Conservation (phyloP, 37 sponge, comb jelly and placozoan species). For the Mnemiopsis leidyi region DNA sequence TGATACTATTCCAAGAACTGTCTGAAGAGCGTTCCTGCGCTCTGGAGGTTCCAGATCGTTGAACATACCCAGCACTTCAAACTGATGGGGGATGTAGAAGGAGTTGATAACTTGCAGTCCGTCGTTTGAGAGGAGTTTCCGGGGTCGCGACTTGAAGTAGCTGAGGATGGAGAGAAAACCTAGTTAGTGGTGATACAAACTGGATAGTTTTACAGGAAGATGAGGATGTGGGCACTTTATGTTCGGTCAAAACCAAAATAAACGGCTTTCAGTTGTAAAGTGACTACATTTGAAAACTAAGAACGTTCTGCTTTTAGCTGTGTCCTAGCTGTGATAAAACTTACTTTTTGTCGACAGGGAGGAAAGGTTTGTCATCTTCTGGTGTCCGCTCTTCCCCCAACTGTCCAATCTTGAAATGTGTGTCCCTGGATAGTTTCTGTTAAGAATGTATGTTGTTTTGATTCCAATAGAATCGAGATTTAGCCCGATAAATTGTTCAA, state of each 20-base stretch:
- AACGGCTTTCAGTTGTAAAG: too few species aligned
- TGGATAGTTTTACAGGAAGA: too few species aligned
- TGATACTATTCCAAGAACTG: slow-evolving; percentile 33
- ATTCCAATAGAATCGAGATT: too few species aligned
- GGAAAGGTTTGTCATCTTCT: slow-evolving; percentile 58
- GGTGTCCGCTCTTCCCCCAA: not conserved
- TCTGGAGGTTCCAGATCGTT: not conserved
- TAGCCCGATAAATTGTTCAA: too few species aligned
- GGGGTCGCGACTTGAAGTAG: slow-evolving; percentile 44
- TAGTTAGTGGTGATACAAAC: too few species aligned
- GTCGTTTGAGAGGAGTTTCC: not conserved
- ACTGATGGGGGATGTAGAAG: slow-evolving; percentile 58
- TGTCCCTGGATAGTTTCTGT: slow-evolving; percentile 8
- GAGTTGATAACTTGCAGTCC: slow-evolving; percentile 2
- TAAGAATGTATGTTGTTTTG: too few species aligned
- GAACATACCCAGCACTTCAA: slow-evolving; percentile 59
- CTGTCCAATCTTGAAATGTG: slow-evolving; percentile 60
- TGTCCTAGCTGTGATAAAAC: too few species aligned
- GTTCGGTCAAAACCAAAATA: too few species aligned
- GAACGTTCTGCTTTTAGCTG: too few species aligned
- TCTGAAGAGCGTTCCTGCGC: slow-evolving; percentile 6
- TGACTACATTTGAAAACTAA: too few species aligned
- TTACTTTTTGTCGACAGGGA: slow-evolving; percentile 51
- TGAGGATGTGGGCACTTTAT: not conserved
- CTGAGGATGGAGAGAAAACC: not conserved